A percentile compares a stretch with the other conserved stretches of the same genome.
Evolutionary conservation across 1,140 invertebrate species (phyloP).

Genomic region (Fopius arisanus): DNA sequence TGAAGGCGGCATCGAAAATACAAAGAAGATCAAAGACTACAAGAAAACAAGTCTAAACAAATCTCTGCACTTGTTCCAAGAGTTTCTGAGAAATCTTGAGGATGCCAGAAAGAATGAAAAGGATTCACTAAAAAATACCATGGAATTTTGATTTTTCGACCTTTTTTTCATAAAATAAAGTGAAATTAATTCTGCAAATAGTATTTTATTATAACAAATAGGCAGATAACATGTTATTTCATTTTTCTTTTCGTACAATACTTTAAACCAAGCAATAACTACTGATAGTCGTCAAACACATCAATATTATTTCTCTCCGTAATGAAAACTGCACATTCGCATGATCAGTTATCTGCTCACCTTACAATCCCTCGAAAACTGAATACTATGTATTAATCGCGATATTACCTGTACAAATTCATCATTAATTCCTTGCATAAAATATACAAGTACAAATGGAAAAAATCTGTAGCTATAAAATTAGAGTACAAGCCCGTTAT

Average conservation of each 20-base stretch:
- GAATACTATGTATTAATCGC: neutral
- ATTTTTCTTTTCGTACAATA: neutral
- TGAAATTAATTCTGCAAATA: neutral
- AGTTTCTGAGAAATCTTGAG: constrained; percentile 74
- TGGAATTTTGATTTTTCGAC: neutral
- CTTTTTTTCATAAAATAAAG: neutral
- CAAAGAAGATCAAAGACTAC: constrained; percentile 71
- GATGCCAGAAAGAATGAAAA: constrained; percentile 45
- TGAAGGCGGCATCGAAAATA: constrained; percentile 57
- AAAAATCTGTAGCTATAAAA: neutral
- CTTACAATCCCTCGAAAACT: neutral
- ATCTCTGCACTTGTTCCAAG: constrained; percentile 74
- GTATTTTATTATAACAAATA: neutral
- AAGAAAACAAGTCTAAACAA: constrained; percentile 80
- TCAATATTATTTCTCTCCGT: neutral
- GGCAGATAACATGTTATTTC: neutral
- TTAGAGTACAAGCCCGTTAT: constrained; percentile 69
- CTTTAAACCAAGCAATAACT: neutral
- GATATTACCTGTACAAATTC: neutral
- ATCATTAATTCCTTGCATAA: constrained; percentile 36
- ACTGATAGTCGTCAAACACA: neutral
- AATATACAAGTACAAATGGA: constrained; percentile 34
- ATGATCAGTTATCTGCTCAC: neutral
- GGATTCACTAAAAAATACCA: neutral
- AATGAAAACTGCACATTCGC: neutral